Base-by-base conservation (phyloP, 1,140 invertebrate genomes). In the Lepidurus packardi region DNA sequence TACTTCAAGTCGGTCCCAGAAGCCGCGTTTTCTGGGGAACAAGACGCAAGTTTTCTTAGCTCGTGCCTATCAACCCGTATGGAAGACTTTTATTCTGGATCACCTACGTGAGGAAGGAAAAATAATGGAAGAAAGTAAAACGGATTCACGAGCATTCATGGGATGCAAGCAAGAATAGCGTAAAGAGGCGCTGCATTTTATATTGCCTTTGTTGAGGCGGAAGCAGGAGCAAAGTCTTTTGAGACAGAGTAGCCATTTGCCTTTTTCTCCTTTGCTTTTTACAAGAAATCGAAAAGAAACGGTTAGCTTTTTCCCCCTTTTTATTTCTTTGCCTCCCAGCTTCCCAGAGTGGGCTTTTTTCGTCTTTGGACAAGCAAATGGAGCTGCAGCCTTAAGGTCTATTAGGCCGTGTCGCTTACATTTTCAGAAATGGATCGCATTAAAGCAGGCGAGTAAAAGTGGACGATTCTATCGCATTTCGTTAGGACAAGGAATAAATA, bases 11-110 rank as follows among this genome's bases (percentile, higher is more conserved):
- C 53, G 53, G 53, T 65, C 53, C 53, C 53, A 13, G 53, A 65
- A 13, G 53, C 53, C 53, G 16, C 53, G 21, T 65, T 65, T 65
- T 65, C 53, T 13, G 21, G 53, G 16, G 53, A 65, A 65, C 53
- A 65, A 65, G 53, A 65, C 53, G 53, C 53, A 65, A 21, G 53
- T 65, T 65, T 65, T 65, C 53, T 65, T 65, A 65, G 53, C 53
- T 65, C 16, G 53, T 65, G 53, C 53, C 53, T 65, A 65, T 65
- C 53, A 65, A 65, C 53, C 53, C 53, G 53, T 13, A 65, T 65
- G 21, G 53, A 65, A 65, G 53, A 65, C 53, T 65, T 65, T 65
- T 65, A 65, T 65, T 65, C 21, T 65, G 53, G 53, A 65, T 65
- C 53, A 65, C 53, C n/a, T n/a, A 65, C 53, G 7, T 65, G 53